These are phyloP conservation scores for Ceratina japonica DNA, from an alignment of 1,140 invertebrate species.

Conservation along the genomic window DNA sequence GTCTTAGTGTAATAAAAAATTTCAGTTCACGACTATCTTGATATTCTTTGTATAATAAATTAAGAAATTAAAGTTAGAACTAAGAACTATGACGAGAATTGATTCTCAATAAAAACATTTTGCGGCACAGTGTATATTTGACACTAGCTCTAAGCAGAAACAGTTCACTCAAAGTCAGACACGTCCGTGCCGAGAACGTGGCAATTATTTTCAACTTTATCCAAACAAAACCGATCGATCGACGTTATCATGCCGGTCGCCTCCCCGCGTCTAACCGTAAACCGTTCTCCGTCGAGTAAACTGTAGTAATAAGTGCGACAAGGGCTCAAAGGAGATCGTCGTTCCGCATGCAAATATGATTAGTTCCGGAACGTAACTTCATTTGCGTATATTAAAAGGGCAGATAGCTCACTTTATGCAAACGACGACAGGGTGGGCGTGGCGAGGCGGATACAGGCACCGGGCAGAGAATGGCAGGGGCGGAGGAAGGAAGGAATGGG, in stretches of 20 bases:
- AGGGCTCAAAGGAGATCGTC: constrained; percentile 74
- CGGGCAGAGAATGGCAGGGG: constrained; percentile 7
- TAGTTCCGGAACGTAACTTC: constrained; percentile 77
- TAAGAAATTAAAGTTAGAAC: too few relatives aligned
- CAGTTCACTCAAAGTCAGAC: not conserved
- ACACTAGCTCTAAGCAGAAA: not conserved
- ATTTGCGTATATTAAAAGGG: constrained; percentile 77
- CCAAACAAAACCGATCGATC: constrained; percentile 13
- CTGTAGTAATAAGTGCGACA: constrained; percentile 62
- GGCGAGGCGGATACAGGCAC: not conserved
- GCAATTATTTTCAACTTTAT: not conserved
- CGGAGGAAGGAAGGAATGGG: not conserved
- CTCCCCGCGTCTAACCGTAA: constrained; percentile 29
- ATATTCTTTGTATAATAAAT: too few relatives aligned
- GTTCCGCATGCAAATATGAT: constrained; percentile 77
- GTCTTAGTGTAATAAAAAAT: too few relatives aligned
- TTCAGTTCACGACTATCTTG: too few relatives aligned
- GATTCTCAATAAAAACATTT: not conserved
- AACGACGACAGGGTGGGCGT: constrained; percentile 60
- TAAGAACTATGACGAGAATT: too few relatives aligned
- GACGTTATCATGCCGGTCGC: constrained; percentile 25
- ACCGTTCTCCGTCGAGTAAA: constrained; percentile 56
- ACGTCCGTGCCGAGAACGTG: not conserved
- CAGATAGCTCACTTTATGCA: constrained; percentile 73
- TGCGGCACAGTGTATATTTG: not conserved